A percentile compares a stretch with the other conserved stretches of the same genome.
phyloP scores from a whole-genome alignment of 2,888 invertebrate species.

The Urechis unicinctus region DNA sequence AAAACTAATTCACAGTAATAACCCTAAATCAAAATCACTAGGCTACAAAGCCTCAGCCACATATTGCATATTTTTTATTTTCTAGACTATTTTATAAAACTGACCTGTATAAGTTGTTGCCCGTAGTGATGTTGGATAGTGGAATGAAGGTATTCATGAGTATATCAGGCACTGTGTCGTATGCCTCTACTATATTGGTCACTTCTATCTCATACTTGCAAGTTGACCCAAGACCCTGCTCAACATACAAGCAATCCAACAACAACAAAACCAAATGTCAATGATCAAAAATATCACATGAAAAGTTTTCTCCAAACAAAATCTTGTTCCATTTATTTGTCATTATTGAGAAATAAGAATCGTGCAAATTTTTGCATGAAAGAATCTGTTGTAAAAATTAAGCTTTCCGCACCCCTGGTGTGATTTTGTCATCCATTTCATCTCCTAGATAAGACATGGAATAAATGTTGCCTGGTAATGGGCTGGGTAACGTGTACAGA shows the following conservation, averaged over 20 bases:
- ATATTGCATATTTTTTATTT: too few relatives aligned
- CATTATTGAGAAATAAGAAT: too few relatives aligned
- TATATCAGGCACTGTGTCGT: neutral
- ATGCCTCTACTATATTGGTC: neutral
- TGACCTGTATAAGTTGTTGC: neutral
- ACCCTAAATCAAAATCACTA: too few relatives aligned
- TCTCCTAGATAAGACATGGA: slow-evolving; percentile 12
- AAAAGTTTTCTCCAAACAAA: too few relatives aligned
- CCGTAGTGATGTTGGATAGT: neutral
- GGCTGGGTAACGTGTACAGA: slow-evolving; percentile 30
- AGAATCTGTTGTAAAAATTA: neutral
- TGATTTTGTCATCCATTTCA: slow-evolving; percentile 25
- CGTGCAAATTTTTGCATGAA: neutral
- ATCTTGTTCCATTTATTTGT: too few relatives aligned
- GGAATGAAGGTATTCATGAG: neutral
- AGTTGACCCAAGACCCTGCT: neutral
- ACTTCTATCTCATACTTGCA: neutral
- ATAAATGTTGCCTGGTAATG: slow-evolving; percentile 49
- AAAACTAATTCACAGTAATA: too few relatives aligned
- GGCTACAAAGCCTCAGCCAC: too few relatives aligned
- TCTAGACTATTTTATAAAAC: neutral
- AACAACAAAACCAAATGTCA: too few relatives aligned
- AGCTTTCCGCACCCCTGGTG: neutral
- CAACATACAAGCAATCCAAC: too few relatives aligned
- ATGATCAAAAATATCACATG: too few relatives aligned